Base-by-base conservation (phyloP, 2,113 vertebrate genomes). In the Cyphomyrus plagiostoma region DNA sequence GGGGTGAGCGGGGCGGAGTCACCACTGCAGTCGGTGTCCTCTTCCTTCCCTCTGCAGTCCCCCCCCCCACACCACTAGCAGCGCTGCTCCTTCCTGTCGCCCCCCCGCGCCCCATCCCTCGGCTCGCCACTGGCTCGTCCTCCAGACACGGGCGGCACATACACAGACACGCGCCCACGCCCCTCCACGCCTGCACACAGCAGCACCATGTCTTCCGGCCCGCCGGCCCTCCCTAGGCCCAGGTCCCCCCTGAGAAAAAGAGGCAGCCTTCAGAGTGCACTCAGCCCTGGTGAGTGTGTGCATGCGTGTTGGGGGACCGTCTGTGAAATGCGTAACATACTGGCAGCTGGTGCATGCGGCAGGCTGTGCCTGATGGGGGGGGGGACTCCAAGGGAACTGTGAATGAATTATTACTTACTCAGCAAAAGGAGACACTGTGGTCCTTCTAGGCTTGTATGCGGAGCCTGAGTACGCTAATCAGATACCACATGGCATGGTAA, bases 231-330 rank as follows among this genome's bases (percentile, higher is more conserved):
- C 88, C 56, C 94, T 86, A 96, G 95, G 89, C 89, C 93, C 92
- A 96, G 94, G 91, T 95, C 93, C 23, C 93, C 94, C 15, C 94
- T 97, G 92, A 93, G 94, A 92, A 97, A 97, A 94, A 95, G 96
- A 92, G 96, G 94, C 90, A 96, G 95, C 92, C 93, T 97, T 90
- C 97, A 97, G 94, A 94, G 93, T 91, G 93, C 95, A 90, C 91
- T 92, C 92, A 92, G 95, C 82, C 94, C 96, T 91, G 97, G 97
- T 97, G 95, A 97, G 97, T 95, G 39, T 46, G 82, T 46, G 45
- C 92, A 91, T 74, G 85, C 87, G 42, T 42, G 58, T 86, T 46
- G 62, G 53, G 39, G 56, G 89, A 15, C 23, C 15, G 39, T 50
- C 86, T 46, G 56, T 90, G 91, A 50, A 53, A 19, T 77, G 85